Conservation (phyloP, 2,113 vertebrate species). For the Tachysurus vachellii region DNA sequence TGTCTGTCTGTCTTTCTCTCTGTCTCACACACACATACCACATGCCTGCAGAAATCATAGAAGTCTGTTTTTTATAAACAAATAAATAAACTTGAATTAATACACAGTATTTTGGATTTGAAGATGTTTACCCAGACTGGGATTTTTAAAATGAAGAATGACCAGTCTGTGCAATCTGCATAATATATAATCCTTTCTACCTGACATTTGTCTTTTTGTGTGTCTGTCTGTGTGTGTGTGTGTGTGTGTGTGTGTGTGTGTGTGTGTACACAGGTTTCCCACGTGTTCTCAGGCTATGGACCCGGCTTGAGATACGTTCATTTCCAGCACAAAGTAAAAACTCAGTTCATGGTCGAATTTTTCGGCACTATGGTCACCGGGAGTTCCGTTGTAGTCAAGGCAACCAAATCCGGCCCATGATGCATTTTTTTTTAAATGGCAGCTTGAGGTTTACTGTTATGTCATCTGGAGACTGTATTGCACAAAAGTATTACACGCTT, state of each 20-base stretch:
- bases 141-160: no score
- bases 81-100: no score
- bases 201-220: neutral
- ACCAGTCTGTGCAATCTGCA: neutral
- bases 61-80: neutral
- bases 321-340: constrained; percentile 80
- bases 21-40: neutral
- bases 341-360: constrained; percentile 66
- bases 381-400: constrained; percentile 74
- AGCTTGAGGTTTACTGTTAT: neutral
- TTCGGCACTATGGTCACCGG: constrained; percentile 70
- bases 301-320: constrained; percentile 75
- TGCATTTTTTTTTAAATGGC: neutral
- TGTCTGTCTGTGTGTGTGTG: constrained; percentile 39
- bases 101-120: neutral
- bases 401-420: constrained; percentile 55
- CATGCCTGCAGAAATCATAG: neutral
- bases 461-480: neutral
- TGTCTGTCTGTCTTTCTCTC: neutral
- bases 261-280: constrained; percentile 65
- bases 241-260: constrained; percentile 9
- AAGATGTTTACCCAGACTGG: no score
- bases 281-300: constrained; percentile 72
- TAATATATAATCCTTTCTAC: neutral
- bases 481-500: neutral